These are phyloP conservation scores for Aphelinus atriplicis DNA, from an alignment of 1,140 invertebrate species.

Conservation along the genomic window DNA sequence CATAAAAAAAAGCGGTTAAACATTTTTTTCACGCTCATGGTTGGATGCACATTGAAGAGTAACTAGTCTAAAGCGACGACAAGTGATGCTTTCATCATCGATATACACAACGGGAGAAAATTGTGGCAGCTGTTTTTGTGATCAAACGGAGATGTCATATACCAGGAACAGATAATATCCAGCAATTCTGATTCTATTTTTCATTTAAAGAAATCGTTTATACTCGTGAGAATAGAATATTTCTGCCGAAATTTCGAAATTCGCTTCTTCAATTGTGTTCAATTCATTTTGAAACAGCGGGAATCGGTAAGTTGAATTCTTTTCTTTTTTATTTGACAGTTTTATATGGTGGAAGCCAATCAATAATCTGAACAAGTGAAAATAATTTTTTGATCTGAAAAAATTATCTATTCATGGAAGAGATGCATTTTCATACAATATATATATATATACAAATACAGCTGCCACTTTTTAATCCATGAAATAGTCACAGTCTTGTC, in stretches of 20 bases:
- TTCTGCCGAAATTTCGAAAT: too few species aligned
- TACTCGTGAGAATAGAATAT: too few species aligned
- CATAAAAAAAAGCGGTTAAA: conserved; percentile 28
- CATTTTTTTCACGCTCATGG: conserved; percentile 19
- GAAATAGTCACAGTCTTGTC: conserved; percentile 9
- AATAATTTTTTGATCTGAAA: too few species aligned
- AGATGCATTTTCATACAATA: too few species aligned
- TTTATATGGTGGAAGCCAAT: too few species aligned
- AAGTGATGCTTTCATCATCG: conserved; percentile 2
- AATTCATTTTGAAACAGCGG: too few species aligned
- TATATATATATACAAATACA: not conserved
- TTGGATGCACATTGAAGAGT: conserved; percentile 22
- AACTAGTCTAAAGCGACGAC: conserved; percentile 24
- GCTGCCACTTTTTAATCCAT: conserved; percentile 13
- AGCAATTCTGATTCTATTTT: not conserved
- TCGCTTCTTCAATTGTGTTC: too few species aligned
- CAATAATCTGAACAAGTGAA: too few species aligned
- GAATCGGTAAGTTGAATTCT: too few species aligned
- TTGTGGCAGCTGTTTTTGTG: conserved; percentile 10
- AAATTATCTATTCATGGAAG: too few species aligned
- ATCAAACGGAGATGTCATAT: too few species aligned
- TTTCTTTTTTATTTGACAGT: too few species aligned
- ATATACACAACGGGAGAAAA: not conserved
- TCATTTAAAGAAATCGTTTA: not conserved
- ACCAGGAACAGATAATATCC: conserved; percentile 2